These are phyloP conservation scores for Eremobia ochroleuca DNA, from an alignment of 2,888 invertebrate genomes.

Conservation along the genomic window DNA sequence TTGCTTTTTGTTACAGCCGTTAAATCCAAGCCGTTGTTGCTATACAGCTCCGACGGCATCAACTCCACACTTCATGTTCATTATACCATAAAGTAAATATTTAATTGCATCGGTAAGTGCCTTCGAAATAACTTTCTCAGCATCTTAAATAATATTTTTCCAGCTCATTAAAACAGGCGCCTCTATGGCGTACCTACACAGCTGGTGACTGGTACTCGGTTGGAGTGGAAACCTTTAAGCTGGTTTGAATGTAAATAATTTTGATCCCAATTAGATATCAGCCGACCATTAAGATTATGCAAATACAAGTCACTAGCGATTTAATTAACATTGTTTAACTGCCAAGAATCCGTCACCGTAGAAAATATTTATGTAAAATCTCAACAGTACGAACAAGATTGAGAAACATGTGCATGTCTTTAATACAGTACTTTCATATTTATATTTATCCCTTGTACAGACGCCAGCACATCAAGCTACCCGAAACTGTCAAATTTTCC, in stretches of 20 bases:
- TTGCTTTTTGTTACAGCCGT: slow-evolving; percentile 13
- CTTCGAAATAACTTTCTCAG: slow-evolving; percentile 11
- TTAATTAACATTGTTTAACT: slow-evolving; percentile 61
- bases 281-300: slow-evolving; percentile 50
- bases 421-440: slow-evolving; percentile 32
- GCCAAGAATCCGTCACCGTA: slow-evolving; percentile 47
- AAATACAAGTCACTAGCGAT: slow-evolving; percentile 62
- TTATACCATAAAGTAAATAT: slow-evolving; percentile 40
- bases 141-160: slow-evolving; percentile 20
- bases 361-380: slow-evolving; percentile 34
- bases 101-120: slow-evolving; percentile 27
- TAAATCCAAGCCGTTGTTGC: slow-evolving; percentile 31
- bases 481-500: no score
- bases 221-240: slow-evolving; percentile 34
- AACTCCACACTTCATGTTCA: slow-evolving; percentile 20
- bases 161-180: slow-evolving; percentile 14
- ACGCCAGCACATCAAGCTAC: no score
- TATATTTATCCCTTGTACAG: slow-evolving; percentile 17
- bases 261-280: slow-evolving; percentile 64
- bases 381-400: slow-evolving; percentile 21
- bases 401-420: slow-evolving; percentile 4
- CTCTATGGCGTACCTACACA: slow-evolving; percentile 10
- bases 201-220: slow-evolving; percentile 19
- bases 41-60: slow-evolving; percentile 2
- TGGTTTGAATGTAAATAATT: slow-evolving; percentile 60